Percentiles rank a stretch among this genome's conserved stretches.
Evolutionary conservation across 2,888 invertebrate genomes (phyloP).

Genomic region (Eupsilia transversa): DNA sequence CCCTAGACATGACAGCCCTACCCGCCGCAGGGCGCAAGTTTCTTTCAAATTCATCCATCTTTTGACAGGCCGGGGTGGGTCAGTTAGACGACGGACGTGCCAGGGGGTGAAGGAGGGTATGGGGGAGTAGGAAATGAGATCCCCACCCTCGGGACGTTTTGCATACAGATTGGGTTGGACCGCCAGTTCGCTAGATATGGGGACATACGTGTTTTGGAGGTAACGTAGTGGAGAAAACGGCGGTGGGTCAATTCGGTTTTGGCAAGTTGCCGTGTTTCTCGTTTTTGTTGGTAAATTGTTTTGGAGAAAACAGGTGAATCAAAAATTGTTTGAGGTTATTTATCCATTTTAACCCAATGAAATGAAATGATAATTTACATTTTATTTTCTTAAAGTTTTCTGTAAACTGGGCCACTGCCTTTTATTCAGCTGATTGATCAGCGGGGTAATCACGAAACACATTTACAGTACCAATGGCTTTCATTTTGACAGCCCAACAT

Average conservation of each 20-base stretch:
- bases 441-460: too few relatives aligned
- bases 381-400: too few relatives aligned
- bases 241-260: slow-evolving; percentile 50
- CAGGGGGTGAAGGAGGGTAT: slow-evolving; percentile 8
- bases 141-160: slow-evolving; percentile 71
- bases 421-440: neutral
- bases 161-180: slow-evolving; percentile 74
- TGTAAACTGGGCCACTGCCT: neutral
- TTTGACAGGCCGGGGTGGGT: slow-evolving; percentile 70
- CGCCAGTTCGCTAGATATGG: slow-evolving; percentile 56
- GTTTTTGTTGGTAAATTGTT: slow-evolving; percentile 35
- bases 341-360: neutral
- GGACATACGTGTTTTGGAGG: slow-evolving; percentile 66
- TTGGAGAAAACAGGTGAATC: slow-evolving; percentile 9
- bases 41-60: slow-evolving; percentile 73
- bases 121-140: slow-evolving; percentile 70
- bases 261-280: slow-evolving; percentile 44
- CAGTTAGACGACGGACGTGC: slow-evolving; percentile 66
- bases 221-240: slow-evolving; percentile 28
- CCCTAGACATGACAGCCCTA: slow-evolving; percentile 52
- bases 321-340: slow-evolving; percentile 11
- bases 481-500: too few relatives aligned
- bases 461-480: too few relatives aligned
- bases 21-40: slow-evolving; percentile 59
- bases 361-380: too few relatives aligned